Evolutionary conservation across 2,888 invertebrate genomes (phyloP), one percentile per base, ranked within the genome.

Genomic region (Caenorhabditis zanzibari): DNA sequence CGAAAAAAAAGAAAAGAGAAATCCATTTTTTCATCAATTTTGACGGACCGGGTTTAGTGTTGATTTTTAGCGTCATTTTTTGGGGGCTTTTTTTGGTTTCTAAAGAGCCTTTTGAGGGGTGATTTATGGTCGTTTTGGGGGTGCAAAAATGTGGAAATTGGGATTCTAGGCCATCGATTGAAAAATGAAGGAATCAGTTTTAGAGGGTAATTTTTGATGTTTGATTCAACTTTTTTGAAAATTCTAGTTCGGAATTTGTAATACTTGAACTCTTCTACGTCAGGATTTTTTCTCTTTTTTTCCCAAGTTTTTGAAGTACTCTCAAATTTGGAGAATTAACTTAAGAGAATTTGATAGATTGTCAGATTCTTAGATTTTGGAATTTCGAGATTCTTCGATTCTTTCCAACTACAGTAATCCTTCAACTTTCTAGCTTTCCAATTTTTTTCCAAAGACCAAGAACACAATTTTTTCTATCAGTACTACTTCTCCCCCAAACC

Each of bases 401-500:
- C n/a, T n/a, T n/a, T n/a, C n/a, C n/a, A n/a, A n/a, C 32, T 32
- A 32, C 32, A 32, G 32, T 44, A 9, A 4, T 14, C 44, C 16
- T 16, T 4, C 14, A 10, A 10, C 16, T 44, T 44, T 44, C n/a
- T n/a, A n/a, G n/a, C 12, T 14, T 44, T 44, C 44, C 44, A 44
- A 7, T 32, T 32, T 44, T 44, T 16, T 16, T 14, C 44, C 14
- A 16, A 44, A 44, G 4, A 16, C 44, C 44, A 32, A 32, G 32
- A 32, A 6, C 32, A 32, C 32, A 32, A 32, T 32, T 44, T n/a
- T n/a, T n/a, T n/a, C n/a, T 16, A 44, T 44, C 44, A 44, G 44
- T 44, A 52, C 52, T 52, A 49, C 52, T 52, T 52, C n/a, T 12
- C n/a, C 52, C 22, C 22, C 19, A 10, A 52, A 44, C 44, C 44